A percentile compares a stretch with the other conserved stretches of the same genome.
Conservation (phyloP, 2,113 vertebrate species). For the Nipponia nippon region DNA sequence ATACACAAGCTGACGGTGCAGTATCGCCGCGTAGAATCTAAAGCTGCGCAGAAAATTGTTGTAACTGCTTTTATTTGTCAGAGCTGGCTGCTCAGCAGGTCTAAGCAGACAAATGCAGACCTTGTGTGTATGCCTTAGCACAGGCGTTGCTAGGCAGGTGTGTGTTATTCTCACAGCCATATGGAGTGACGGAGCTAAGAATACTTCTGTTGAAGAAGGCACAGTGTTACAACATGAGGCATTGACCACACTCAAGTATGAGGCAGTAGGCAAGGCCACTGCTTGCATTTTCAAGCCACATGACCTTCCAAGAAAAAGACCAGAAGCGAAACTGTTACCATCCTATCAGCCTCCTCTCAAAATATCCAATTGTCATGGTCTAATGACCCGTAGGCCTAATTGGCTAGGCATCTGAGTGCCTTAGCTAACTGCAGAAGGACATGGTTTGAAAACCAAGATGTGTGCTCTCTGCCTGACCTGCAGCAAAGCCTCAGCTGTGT, state of each 20-base stretch:
- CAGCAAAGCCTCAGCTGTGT: not conserved
- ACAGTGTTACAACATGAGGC: not conserved
- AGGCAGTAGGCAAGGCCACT: not conserved
- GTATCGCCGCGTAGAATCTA: not conserved
- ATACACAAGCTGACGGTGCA: not conserved
- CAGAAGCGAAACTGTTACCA: not conserved
- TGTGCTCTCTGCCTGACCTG: not conserved
- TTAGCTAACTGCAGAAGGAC: not conserved
- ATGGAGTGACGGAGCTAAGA: not conserved
- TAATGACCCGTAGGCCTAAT: not conserved
- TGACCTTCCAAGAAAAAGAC: not conserved
- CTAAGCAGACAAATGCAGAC: not conserved
- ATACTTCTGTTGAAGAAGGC: not conserved
- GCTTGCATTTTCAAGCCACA: not conserved
- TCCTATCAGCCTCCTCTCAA: not conserved
- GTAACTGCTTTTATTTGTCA: not conserved
- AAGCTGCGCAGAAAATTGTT: not conserved
- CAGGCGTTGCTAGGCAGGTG: not conserved
- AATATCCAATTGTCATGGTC: not conserved
- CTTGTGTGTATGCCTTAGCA: not conserved
- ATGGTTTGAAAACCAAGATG: not conserved
- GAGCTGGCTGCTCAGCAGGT: not conserved
- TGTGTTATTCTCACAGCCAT: not conserved
- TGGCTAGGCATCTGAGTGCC: not conserved
- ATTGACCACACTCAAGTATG: fast-evolving